Evolutionary conservation across 2,888 invertebrate genomes (phyloP).

Genomic region (Ditula angustiorana): DNA sequence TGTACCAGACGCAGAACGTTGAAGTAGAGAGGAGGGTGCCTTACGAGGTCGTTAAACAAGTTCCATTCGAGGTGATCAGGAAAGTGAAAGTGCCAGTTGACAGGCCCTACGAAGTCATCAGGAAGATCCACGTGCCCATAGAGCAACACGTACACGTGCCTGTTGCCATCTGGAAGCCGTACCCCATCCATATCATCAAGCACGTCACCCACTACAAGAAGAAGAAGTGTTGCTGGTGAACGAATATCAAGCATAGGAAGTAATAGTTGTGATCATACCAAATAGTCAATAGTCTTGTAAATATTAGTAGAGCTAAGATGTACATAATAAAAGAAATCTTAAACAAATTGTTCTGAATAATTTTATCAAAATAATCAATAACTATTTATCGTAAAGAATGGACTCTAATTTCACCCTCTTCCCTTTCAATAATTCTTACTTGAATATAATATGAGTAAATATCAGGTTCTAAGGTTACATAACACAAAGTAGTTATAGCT

Average conservation of each 20-base stretch:
- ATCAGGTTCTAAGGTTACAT: too few species aligned
- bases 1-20: slow-evolving; percentile 75
- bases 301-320: slow-evolving; percentile 80
- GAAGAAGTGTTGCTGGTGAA: slow-evolving; percentile 79
- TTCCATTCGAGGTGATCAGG: slow-evolving; percentile 76
- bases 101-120: slow-evolving; percentile 78
- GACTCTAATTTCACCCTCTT: background rate
- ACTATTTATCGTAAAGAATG: background rate
- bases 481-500: too few species aligned
- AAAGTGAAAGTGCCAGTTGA: slow-evolving; percentile 75
- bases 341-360: slow-evolving; percentile 4
- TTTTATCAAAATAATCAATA: background rate
- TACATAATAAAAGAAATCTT: slow-evolving; percentile 51
- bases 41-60: slow-evolving; percentile 71
- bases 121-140: slow-evolving; percentile 73
- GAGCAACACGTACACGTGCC: slow-evolving; percentile 78
- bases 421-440: too few species aligned
- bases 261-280: slow-evolving; percentile 73
- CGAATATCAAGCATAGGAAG: slow-evolving; percentile 30
- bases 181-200: slow-evolving; percentile 80
- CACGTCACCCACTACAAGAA: slow-evolving; percentile 81
- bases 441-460: too few species aligned
- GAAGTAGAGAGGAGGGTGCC: slow-evolving; percentile 78
- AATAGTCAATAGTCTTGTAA: slow-evolving; percentile 81
- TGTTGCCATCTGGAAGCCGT: slow-evolving; percentile 78